Evolutionary conservation across 2,888 invertebrate genomes (phyloP), one percentile per base, ranked within the genome.

Genomic region (Oligia latruncula): DNA sequence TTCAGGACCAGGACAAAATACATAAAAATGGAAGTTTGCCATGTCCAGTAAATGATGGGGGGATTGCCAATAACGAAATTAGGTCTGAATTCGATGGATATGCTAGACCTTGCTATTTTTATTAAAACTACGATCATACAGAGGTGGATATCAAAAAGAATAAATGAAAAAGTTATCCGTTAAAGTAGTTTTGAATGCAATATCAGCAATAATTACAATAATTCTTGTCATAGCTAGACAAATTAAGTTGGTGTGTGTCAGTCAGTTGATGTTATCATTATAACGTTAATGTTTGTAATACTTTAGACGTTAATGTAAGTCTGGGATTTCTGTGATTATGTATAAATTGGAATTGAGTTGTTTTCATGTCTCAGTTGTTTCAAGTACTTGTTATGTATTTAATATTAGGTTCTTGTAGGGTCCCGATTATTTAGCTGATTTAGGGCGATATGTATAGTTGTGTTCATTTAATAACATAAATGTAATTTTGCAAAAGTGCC

Each of bases 271-370:
- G 68, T 75, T 74, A 62, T 85, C 43, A 60, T 67, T 65, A 74
- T 71, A 20, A 71, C 52, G 84, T 62, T 64, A 49, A 62, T 64
- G 52, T 68, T 68, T 74, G 8, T 74, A 72, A 70, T 52, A 78
- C 20, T 17, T 80, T 78, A 83, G 74, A 72, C 46, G 29, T 60
- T 46, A 78, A 64, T 70, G 5, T 83, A 82, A 86, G 78, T 83
- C 82, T 80, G 88, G 84, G 82, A 78, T 67, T 82, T 82, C 87
- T 89, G 88, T 89, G 88, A 89, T 89, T 82, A 86, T 84, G 81
- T 89, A 82, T 86, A 82, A 83, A 82, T 82, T 78, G 88, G 88
- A 89, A 86, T 88, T 86, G 88, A 84, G 74, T 83, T 86, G 77
- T 83, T 88, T 75, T 74, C 35, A 15, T 81, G 43, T 80, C 65